Evolutionary conservation across 2,888 invertebrate genomes (phyloP).

Genomic region (Lissocephala sabroskyi): DNA sequence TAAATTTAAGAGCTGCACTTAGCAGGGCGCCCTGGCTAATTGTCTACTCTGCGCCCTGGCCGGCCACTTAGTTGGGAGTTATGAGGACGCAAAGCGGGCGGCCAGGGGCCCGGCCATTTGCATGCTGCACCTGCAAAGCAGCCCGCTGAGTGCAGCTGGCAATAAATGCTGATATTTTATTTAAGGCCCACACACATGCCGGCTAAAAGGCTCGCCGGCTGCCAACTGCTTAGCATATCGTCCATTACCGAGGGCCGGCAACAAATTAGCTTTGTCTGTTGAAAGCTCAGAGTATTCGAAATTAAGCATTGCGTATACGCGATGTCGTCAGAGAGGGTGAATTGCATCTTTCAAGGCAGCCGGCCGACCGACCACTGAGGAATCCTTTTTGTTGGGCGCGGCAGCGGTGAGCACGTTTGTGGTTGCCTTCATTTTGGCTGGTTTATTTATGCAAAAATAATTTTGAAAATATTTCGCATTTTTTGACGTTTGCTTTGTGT

Average conservation of each 20-base stretch:
- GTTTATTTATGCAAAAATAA: slow-evolving; percentile 61
- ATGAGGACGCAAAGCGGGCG: too few species aligned
- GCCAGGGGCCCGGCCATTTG: too few species aligned
- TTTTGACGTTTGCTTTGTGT: slow-evolving; percentile 27
- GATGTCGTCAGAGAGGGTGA: slow-evolving; percentile 11
- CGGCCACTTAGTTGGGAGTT: not conserved
- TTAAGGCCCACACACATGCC: slow-evolving; percentile 39
- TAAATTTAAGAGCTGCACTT: too few species aligned
- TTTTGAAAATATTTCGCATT: slow-evolving; percentile 55
- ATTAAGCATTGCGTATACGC: slow-evolving; percentile 52
- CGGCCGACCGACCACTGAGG: too few species aligned
- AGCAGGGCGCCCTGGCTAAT: not conserved
- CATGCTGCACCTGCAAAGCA: slow-evolving; percentile 20
- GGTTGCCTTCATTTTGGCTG: slow-evolving; percentile 16
- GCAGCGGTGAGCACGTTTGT: too few species aligned
- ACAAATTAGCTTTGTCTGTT: slow-evolving; percentile 24
- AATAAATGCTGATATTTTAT: slow-evolving; percentile 58
- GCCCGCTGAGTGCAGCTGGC: slow-evolving; percentile 45
- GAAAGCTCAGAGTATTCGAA: slow-evolving; percentile 29
- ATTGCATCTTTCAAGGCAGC: slow-evolving; percentile 1
- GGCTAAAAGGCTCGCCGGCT: not conserved
- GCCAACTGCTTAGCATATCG: too few species aligned
- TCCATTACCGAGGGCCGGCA: too few species aligned
- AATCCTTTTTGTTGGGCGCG: too few species aligned
- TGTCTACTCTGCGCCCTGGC: not conserved